Evolutionary conservation across 2,888 invertebrate species (phyloP), one percentile per base, ranked within the genome.

Genomic region (Gonocerus acuteangulatus): DNA sequence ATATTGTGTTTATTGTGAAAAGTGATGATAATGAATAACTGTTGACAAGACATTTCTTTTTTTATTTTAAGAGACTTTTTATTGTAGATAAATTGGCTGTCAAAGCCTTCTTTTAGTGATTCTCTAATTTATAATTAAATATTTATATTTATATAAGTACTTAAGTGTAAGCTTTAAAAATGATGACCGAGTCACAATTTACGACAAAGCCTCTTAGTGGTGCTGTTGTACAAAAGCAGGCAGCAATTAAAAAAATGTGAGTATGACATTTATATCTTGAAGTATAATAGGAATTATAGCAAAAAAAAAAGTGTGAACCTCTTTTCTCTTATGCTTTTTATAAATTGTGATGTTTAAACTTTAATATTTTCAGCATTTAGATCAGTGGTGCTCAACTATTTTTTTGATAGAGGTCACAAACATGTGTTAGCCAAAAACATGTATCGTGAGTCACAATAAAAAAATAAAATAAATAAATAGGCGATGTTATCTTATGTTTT

Each of bases 161-260:
- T 57, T 57, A 44, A 57, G 22, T 57, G 16, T 47, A 57, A 44
- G 47, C 21, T 44, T 36, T 27, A 34, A 57, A 57, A n/a, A 57
- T 57, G 57, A 57, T 57, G 57, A 57, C 57, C 4, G 57, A 57
- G 11, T 57, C 57, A 32, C 57, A 57, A 32, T 57, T 57, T 34
- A 23, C 57, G 9, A 9, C 45, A n/a, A 57, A 57, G 27, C 44
- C 44, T 13, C 45, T 57, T 32, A 22, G 13, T 9, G 57, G 47
- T 13, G 15, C 13, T 39, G 39, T 15, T 9, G 39, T 39, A 4
- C 39, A 39, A 15, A 39, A 39, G 39, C 39, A 11, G 4, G 3
- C 15, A 3, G 39, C n/a, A n/a, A n/a, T n/a, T n/a, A 39, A 39
- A 13, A 39, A 39, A 15, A 39, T 39, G 39, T 39, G 15, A 39